phyloP scores from a whole-genome alignment of 1,140 invertebrate genomes.

The Cyrtorhinus lividipennis region DNA sequence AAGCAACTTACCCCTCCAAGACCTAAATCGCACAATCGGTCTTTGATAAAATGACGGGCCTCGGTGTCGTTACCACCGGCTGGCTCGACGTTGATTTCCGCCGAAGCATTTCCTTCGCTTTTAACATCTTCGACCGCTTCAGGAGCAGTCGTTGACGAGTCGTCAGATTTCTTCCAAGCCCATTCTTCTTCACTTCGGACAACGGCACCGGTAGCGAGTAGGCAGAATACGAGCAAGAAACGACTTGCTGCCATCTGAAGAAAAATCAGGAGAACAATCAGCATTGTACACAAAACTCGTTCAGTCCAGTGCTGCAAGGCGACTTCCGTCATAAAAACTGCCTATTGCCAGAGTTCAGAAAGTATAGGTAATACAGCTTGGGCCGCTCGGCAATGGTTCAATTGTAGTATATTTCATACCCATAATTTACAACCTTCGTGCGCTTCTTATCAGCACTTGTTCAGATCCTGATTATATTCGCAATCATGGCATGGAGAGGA shows the following conservation, averaged over 20 bases:
- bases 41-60: conserved; percentile 62
- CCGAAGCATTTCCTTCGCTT: conserved; percentile 47
- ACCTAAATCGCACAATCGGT: conserved; percentile 61
- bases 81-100: not conserved
- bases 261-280: too few species aligned
- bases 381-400: too few species aligned
- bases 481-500: too few species aligned
- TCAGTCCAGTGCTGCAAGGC: too few species aligned
- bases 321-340: too few species aligned
- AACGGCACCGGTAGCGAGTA: not conserved
- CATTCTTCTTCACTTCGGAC: conserved; percentile 1
- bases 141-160: not conserved
- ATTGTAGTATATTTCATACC: too few species aligned
- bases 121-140: not conserved
- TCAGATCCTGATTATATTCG: too few species aligned
- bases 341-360: too few species aligned
- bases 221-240: not conserved
- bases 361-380: too few species aligned
- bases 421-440: too few species aligned
- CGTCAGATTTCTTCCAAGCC: conserved; percentile 7
- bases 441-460: too few species aligned
- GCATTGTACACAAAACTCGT: too few species aligned
- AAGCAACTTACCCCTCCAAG: conserved; percentile 52
- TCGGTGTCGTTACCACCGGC: conserved; percentile 53
- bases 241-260: not conserved